These are phyloP conservation scores for Falco biarmicus DNA, from an alignment of 2,797 vertebrate genomes.

Conservation along the genomic window DNA sequence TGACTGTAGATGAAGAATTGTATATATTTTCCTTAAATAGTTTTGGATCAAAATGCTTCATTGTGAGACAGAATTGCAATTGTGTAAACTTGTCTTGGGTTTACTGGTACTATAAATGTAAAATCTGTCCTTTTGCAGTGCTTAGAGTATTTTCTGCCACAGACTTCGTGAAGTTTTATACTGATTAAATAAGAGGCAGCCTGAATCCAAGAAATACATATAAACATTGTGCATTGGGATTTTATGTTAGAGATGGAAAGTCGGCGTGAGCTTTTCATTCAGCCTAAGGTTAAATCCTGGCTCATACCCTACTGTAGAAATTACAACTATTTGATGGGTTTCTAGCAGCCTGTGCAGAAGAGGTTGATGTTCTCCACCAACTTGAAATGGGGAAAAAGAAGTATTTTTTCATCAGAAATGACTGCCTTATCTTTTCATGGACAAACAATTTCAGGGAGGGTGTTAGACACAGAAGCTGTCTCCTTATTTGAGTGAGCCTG, in stretches of 20 bases:
- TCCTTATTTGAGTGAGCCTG: neutral
- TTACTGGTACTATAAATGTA: neutral
- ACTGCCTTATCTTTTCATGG: neutral
- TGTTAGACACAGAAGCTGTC: neutral
- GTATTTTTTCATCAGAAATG: neutral
- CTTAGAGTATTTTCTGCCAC: neutral
- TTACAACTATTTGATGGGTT: neutral
- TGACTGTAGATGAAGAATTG: slow-evolving; percentile 5
- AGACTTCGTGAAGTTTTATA: neutral
- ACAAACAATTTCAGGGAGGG: neutral
- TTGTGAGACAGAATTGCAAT: neutral
- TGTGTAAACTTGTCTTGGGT: neutral
- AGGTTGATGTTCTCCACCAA: neutral
- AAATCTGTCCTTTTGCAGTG: neutral
- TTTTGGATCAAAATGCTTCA: neutral
- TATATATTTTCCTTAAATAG: slow-evolving; percentile 26
- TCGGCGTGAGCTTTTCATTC: neutral
- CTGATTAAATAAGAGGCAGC: neutral
- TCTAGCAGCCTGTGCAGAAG: neutral
- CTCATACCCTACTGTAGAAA: neutral
- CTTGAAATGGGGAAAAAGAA: neutral
- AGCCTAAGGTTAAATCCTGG: neutral
- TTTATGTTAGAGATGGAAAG: neutral
- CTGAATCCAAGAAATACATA: neutral
- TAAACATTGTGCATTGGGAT: neutral